phyloP scores from a whole-genome alignment of 1,140 invertebrate genomes.

The Galendromus occidentalis region DNA sequence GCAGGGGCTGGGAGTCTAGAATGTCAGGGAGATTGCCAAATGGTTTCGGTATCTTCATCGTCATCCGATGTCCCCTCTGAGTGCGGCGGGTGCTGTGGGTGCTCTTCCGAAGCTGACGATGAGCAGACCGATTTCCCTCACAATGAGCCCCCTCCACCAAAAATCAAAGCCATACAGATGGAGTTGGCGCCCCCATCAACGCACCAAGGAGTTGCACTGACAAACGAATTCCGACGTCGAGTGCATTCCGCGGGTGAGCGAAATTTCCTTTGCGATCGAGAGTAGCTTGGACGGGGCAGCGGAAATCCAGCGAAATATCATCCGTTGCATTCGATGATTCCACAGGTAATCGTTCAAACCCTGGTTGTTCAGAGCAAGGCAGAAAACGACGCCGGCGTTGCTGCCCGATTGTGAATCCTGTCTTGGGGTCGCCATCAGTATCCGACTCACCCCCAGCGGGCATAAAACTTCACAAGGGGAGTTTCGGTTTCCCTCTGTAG shows the following conservation, averaged over 20 bases:
- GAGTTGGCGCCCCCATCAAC: not conserved
- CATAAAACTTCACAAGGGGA: too few relatives aligned
- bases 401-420: not conserved
- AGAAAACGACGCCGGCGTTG: not conserved
- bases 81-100: not conserved
- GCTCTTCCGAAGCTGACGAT: not conserved
- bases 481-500: too few relatives aligned
- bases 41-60: not conserved
- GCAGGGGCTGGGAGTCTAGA: too few relatives aligned
- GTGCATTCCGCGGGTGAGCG: not conserved
- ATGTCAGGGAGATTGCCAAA: not conserved
- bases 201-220: not conserved
- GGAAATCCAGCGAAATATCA: not conserved
- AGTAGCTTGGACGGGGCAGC: not conserved
- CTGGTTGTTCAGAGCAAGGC: not conserved
- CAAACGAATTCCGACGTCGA: constrained; percentile 1
- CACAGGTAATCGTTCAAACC: not conserved
- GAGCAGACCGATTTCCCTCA: constrained; percentile 5
- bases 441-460: not conserved
- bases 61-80: not conserved
- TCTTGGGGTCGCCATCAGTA: not conserved
- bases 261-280: not conserved
- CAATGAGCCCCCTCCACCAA: not conserved
- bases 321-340: not conserved
- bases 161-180: not conserved